phyloP scores from a whole-genome alignment of 2,888 invertebrate species.

The Scaptomyza tumidula region DNA sequence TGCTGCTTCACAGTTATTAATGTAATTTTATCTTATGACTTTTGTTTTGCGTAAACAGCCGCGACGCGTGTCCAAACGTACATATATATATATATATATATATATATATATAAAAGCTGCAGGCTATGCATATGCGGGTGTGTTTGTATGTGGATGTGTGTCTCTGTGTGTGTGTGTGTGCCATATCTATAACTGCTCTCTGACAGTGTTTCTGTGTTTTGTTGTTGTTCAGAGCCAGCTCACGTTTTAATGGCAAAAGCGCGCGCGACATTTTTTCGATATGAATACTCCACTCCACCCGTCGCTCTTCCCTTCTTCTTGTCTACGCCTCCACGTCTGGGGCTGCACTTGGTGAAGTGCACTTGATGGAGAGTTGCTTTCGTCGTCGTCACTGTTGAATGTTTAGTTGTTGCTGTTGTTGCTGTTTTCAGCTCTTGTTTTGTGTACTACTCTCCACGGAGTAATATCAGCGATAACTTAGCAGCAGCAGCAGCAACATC shows the following conservation, averaged over 20 bases:
- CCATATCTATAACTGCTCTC: constrained; percentile 39
- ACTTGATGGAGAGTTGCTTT: constrained; percentile 32
- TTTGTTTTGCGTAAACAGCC: constrained; percentile 73
- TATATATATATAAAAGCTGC: constrained; percentile 28
- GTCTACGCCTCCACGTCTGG: constrained; percentile 16
- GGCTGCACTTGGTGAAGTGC: constrained; percentile 49
- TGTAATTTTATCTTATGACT: constrained; percentile 79
- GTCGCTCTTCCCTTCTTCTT: no score
- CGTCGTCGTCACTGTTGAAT: constrained; percentile 15
- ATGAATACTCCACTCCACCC: constrained; percentile 22
- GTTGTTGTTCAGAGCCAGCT: constrained; percentile 34
- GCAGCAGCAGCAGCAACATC: constrained; percentile 42
- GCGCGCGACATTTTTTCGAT: constrained; percentile 69
- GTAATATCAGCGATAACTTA: constrained; percentile 77
- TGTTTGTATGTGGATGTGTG: constrained; percentile 15
- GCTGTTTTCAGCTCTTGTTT: constrained; percentile 21
- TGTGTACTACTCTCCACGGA: constrained; percentile 72
- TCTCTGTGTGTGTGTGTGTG: constrained; percentile 10
- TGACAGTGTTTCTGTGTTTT: constrained; percentile 18
- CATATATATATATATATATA: not conserved
- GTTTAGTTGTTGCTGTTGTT: constrained; percentile 19
- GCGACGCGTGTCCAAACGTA: constrained; percentile 56
- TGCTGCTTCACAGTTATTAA: constrained; percentile 65
- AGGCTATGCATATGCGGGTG: constrained; percentile 24
- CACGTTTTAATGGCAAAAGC: constrained; percentile 72